A percentile compares a stretch with the other conserved stretches of the same genome.
phyloP scores from a whole-genome alignment of 2,113 vertebrate genomes.

The Hiodon tergisus region DNA sequence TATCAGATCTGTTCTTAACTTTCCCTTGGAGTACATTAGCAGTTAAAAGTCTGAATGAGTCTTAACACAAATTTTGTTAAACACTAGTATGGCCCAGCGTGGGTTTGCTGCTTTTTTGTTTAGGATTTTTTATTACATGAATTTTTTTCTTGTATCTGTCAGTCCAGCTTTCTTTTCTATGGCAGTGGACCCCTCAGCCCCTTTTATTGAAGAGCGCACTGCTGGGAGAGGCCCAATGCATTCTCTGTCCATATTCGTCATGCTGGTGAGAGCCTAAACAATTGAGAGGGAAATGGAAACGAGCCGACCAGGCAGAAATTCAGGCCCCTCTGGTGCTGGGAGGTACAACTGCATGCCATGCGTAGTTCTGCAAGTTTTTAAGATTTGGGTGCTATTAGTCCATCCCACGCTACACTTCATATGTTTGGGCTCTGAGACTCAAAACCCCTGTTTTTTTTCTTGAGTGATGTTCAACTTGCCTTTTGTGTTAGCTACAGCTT shows the following conservation, averaged over 20 bases:
- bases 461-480: no score
- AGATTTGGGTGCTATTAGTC: no score
- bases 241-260: conserved; percentile 18
- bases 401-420: no score
- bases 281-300: background rate
- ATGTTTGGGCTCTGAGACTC: no score
- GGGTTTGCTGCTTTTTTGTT: conserved; percentile 21
- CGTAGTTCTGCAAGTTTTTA: no score
- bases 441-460: no score
- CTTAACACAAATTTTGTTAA: conserved; percentile 11
- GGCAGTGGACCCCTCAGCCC: conserved; percentile 8
- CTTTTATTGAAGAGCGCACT: conserved; percentile 1
- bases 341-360: no score
- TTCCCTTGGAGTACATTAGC: background rate
- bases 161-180: conserved; percentile 42
- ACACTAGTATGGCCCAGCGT: background rate
- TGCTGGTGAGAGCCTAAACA: background rate
- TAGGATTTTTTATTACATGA: conserved; percentile 31
- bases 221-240: conserved; percentile 13
- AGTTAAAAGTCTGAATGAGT: background rate
- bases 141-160: conserved; percentile 29
- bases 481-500: no score
- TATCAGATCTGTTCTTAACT: conserved; percentile 8
- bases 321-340: background rate
- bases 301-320: conserved; percentile 7